Evolutionary conservation across 2,113 vertebrate species (phyloP), one percentile per base, ranked within the genome.

Genomic region (Petroica traversi): DNA sequence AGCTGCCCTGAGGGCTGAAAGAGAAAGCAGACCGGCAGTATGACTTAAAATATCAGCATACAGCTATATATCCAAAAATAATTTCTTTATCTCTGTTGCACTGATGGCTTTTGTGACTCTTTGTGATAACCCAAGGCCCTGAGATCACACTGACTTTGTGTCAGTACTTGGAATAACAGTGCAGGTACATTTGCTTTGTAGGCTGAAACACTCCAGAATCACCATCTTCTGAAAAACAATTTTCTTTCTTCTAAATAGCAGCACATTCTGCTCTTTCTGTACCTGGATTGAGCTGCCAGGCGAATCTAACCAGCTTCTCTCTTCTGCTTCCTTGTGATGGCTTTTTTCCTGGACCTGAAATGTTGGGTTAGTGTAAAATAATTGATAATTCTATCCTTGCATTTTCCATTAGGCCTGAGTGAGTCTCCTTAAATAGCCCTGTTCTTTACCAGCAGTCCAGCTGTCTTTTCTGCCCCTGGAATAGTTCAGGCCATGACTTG

Each of bases 301-400:
- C 36, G 45, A 73, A 51, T 59, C 43, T 55, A 69, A 94, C 88
- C 85, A 91, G 62, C 76, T 83, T 80, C 57, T 84, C 41, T 61
- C 79, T 85, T 73, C 49, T 83, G 54, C 63, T 88, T 92, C 78
- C 69, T 86, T 81, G 28, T 89, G 76, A 83, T 80, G 33, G 24
- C 41, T 85, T 73, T 91, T 96, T 87, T 73, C 85, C 93, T 95
- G 75, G 89, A 93, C 77, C 61, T 34, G 57, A 96, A 91, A 88
- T 69, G 87, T 74, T 95, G 72, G 54, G 95, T 95, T 92, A 95
- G 91, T 95, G 96, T 96, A 94, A 94, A 96, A 94, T 95, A 90
- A 97, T 95, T 95, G 89, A 87, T 96, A 97, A 96, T 96, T 96
- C 95, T 89, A 97, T 72, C 85, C 77, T 84, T 97, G 92, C 90